A percentile compares a stretch with the other conserved stretches of the same genome.
These are phyloP conservation scores for Leptinotarsa texana DNA, from an alignment of 1,140 invertebrate genomes.

Conservation along the genomic window DNA sequence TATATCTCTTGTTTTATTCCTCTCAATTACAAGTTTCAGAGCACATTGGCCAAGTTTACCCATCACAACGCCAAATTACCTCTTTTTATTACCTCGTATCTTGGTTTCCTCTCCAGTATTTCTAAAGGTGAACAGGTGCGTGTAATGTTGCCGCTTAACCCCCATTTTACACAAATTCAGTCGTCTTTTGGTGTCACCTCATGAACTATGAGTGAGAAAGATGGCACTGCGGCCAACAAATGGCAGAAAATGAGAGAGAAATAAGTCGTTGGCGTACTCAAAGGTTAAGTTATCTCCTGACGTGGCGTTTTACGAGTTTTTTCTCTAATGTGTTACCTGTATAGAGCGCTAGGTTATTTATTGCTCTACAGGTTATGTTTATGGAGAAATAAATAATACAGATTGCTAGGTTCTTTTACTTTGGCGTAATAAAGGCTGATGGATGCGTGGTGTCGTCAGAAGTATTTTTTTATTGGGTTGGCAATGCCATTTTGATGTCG, in stretches of 20 bases:
- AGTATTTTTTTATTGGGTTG: conserved; percentile 11
- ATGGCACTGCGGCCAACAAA: not conserved
- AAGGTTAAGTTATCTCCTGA: not conserved
- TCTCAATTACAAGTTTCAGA: conserved; percentile 6
- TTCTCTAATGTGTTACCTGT: conserved; percentile 22
- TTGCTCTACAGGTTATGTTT: conserved; percentile 28
- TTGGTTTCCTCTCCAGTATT: conserved; percentile 9
- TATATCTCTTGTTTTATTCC: conserved; percentile 1
- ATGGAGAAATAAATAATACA: conserved; percentile 30
- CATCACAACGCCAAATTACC: conserved; percentile 13
- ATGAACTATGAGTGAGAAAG: conserved; percentile 14
- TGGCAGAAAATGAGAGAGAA: conserved; percentile 12
- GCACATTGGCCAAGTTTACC: conserved; percentile 13
- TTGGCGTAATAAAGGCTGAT: conserved; percentile 15
- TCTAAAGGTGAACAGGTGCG: conserved; percentile 14
- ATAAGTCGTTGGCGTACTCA: conserved; percentile 20
- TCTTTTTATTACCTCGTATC: conserved; percentile 17
- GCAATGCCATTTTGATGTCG: not conserved
- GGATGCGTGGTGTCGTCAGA: conserved; percentile 4
- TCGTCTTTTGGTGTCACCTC: conserved; percentile 19
- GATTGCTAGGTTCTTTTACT: conserved; percentile 15
- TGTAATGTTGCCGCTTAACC: conserved; percentile 19
- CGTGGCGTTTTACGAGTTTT: conserved; percentile 3
- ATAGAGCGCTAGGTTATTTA: conserved; percentile 17
- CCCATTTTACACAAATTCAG: conserved; percentile 26